Conservation (phyloP, 2,888 invertebrate genomes). For the Tetragonula carbonaria region DNA sequence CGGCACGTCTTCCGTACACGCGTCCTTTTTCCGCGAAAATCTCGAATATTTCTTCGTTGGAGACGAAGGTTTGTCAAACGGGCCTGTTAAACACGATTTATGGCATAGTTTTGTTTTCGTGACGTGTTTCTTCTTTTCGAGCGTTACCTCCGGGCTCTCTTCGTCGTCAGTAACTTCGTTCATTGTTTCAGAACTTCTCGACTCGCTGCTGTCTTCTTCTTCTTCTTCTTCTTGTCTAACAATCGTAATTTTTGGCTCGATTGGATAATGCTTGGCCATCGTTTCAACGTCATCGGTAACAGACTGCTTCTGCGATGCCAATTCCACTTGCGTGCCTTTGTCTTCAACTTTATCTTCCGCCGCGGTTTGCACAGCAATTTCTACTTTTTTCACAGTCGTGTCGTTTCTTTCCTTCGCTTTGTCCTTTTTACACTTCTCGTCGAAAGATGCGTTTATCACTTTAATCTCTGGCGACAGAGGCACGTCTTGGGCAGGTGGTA, state of each 20-base stretch:
- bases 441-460: constrained; percentile 77
- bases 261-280: constrained; percentile 46
- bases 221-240: constrained; percentile 66
- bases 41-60: constrained; percentile 69
- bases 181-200: constrained; percentile 66
- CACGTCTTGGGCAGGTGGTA: constrained; percentile 4
- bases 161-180: constrained; percentile 75
- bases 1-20: constrained; percentile 17
- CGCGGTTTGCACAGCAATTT: constrained; percentile 76
- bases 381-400: constrained; percentile 56
- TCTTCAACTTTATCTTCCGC: constrained; percentile 50
- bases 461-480: constrained; percentile 75
- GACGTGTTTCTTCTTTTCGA: constrained; percentile 63
- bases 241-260: constrained; percentile 78
- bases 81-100: constrained; percentile 69
- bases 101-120: constrained; percentile 49
- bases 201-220: constrained; percentile 61
- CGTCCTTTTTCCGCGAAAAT: constrained; percentile 65
- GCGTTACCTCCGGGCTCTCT: constrained; percentile 74
- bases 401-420: constrained; percentile 39
- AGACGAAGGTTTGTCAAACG: constrained; percentile 64
- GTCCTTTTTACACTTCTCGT: constrained; percentile 55
- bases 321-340: constrained; percentile 64
- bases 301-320: constrained; percentile 28
- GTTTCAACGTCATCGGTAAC: constrained; percentile 1